Base-by-base conservation (phyloP, 2,113 vertebrate species). In the Solenodon paradoxus region DNA sequence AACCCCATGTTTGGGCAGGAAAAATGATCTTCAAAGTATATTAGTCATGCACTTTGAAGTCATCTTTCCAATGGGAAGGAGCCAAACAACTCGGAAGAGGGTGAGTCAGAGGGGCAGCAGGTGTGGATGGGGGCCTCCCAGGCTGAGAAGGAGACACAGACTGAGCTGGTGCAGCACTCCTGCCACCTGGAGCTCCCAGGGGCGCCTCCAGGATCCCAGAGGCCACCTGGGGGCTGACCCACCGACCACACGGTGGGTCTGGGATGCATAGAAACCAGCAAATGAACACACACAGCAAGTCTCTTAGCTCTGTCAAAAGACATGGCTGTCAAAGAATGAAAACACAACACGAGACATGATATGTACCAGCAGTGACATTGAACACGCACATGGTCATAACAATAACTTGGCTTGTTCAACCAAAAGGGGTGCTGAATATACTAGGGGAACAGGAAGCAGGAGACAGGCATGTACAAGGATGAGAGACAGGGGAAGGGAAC, bases 401-500 rank as follows among this genome's bases (percentile, higher is more conserved):
- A 49, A 19, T 5, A 19, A 15, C 13, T 5, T n/a, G n/a, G n/a
- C 3, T 9, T 53, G 69, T 26, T 55, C 71, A 86, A 32, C 47
- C 42, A n/a, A 53, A 45, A 32, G 1, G 42, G 38, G 49, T 24
- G 7, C 57, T 17, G 61, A 69, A 35, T 5, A 42, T 17, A 10
- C 17, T 12, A 4, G 71, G 32, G 78, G 32, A n/a, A 32, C 2
- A 10, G 19, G 12, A 20, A 17, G 4, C 1, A 32, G 24, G 13
- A 7, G 13, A 8, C 9, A 5, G 1, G 0, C 7, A 0, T 7
- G 5, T 53, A 30, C 28, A 12, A 15, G 22, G 16, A 4, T 0
- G 5, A 38, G 9, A 28, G 57, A 30, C 3, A 12, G 64, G 1
- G 6, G 40, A 51, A 47, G n/a, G 30, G 19, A 8, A 30, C 66